Evolutionary conservation across 2,797 vertebrate species (phyloP), one percentile per base, ranked within the genome.

Genomic region (Phrynocephalus forsythii): DNA sequence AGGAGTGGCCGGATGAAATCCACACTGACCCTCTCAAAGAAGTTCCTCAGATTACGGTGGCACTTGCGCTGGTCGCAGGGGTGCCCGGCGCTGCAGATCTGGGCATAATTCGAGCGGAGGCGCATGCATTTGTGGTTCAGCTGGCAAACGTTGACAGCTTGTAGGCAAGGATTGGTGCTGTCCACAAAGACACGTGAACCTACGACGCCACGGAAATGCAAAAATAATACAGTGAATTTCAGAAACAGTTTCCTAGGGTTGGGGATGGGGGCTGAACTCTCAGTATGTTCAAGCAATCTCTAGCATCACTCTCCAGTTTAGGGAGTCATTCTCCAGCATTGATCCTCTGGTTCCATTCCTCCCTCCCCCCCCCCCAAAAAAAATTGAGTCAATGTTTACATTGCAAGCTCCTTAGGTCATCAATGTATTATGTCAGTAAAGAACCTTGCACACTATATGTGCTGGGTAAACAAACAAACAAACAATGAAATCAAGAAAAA

Each of bases 11-110:
- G 97, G 86, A 98, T 98, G 92, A 98, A 98, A 86, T 98, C 97
- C 94, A 97, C 97, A 0, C 97, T 97, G 1, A 99, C 97, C 52
- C 97, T 97, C 94, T 98, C 98, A 77, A 99, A 97, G 96, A 99
- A 99, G 86, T 97, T 94, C 0, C 98, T 96, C 72, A 99, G 96
- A 10, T 97, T 96, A 84, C 94, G 94, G 90, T 97, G 98, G 92
- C 99, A 99, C 92, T 96, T 97, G 87, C 96, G 97, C 52, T 97
- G 97, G 94, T 98, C 98, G 93, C 99, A 99, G 10, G 82, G 91
- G 77, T 93, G 95, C 20, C 95, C 95, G 56, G 56, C 96, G 2
- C 97, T 98, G 95, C 99, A 99, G 28, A 96, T 97, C 75, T 97
- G 93, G 22, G 97, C 99, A 0, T 99, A 99, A 84, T 98, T 97